Base-by-base conservation (phyloP, 2,797 vertebrate species). In the Falco columbarius region DNA sequence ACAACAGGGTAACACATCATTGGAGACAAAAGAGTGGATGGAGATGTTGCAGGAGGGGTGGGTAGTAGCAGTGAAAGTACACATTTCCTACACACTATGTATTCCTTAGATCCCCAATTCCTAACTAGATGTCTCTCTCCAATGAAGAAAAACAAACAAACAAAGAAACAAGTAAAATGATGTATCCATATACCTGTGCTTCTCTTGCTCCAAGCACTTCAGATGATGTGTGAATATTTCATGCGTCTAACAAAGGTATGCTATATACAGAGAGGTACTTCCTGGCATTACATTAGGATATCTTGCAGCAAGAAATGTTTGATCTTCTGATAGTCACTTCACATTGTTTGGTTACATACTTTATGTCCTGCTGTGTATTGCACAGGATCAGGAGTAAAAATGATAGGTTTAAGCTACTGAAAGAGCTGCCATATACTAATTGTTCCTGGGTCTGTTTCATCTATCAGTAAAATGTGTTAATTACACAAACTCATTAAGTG, bases 311-410 rank as follows among this genome's bases (percentile, higher is more conserved):
- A 91, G 49, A 94, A 90, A 47, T 86, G 58, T 81, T 95, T 95
- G 72, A 90, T 91, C 80, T 92, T 80, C 81, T 90, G 66, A 76
- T 86, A 96, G 81, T 85, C 67, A 91, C 55, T 86, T 91, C 81
- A 79, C 29, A 71, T 66, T 29, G 11, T 89, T 65, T 84, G 42
- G 75, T 95, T 88, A 65, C 38, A 83, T 17, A 75, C 65, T 94
- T 96, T 86, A 89, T 73, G 90, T 66, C 29, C 72, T 81, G 61
- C 61, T 93, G 46, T 63, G 72, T 75, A 52, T 81, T 91, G 54
- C 51, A 86, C 17, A 59, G 65, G 40, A 88, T 88, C 40, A 52
- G 77, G 67, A 95, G 8, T 86, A 29, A 86, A 83, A 81, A 81
- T 0, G 85, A 54, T 62, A 46, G 42, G 34, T 81, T 15, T 88